Conservation (phyloP, 2,797 vertebrate genomes). For the Tapirus indicus region DNA sequence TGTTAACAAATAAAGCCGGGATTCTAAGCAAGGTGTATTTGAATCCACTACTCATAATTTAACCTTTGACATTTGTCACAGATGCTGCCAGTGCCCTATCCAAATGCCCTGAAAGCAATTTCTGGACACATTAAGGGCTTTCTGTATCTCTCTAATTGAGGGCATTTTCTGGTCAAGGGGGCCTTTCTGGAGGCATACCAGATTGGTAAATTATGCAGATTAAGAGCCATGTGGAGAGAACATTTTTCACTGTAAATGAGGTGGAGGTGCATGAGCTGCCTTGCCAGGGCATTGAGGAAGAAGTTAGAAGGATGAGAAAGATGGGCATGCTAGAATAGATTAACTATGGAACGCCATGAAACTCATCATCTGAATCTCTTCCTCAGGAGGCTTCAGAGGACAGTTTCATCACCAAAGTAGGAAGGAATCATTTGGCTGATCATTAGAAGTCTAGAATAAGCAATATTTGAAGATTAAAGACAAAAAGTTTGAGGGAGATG, state of each 20-base stretch:
- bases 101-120: neutral
- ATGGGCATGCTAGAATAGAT: neutral
- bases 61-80: neutral
- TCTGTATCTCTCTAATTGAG: neutral
- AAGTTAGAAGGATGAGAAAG: neutral
- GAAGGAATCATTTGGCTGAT: neutral
- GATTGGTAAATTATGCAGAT: neutral
- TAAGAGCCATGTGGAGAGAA: neutral
- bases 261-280: neutral
- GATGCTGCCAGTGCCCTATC: neutral
- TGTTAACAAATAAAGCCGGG: neutral
- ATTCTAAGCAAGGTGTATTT: conserved; percentile 24
- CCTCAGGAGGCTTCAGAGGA: neutral
- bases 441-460: neutral
- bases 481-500: neutral
- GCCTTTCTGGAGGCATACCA: neutral
- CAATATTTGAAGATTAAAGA: neutral
- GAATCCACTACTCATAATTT: neutral
- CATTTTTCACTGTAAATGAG: neutral
- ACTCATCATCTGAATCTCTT: neutral
- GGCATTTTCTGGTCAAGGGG: neutral
- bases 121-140: neutral
- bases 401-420: neutral
- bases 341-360: neutral
- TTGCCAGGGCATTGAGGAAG: neutral